A percentile compares a stretch with the other conserved stretches of the same genome.
Conservation (phyloP, 2,888 invertebrate genomes). For the Hyles lineata region DNA sequence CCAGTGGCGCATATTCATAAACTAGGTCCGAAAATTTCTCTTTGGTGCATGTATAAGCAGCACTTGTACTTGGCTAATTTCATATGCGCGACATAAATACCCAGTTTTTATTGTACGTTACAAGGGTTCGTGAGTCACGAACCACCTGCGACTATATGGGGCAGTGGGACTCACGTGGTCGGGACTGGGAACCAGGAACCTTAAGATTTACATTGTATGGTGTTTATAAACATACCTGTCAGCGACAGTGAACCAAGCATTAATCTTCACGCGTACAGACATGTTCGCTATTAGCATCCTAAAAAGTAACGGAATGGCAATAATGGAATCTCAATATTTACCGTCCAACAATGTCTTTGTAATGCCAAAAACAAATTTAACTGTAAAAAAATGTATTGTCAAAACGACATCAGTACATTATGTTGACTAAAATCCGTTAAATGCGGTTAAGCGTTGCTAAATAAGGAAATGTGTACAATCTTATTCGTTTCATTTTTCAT, state of each 20-base stretch:
- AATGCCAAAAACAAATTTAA: conserved; percentile 33
- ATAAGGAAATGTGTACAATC: not conserved
- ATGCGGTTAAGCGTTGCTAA: conserved; percentile 38
- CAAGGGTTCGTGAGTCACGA: conserved; percentile 28
- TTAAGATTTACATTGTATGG: not conserved
- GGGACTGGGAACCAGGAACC: conserved; percentile 4
- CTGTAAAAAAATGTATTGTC: conserved; percentile 38
- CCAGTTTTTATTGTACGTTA: conserved; percentile 48
- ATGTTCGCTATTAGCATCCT: not conserved
- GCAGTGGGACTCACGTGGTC: conserved; percentile 48
- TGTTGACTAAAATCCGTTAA: conserved; percentile 43
- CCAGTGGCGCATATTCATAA: conserved; percentile 26
- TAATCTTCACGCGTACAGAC: not conserved
- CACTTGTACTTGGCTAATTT: conserved; percentile 56
- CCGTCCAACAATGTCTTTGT: not conserved
- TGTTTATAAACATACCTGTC: not conserved
- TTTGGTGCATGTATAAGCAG: conserved; percentile 50
- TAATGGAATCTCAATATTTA: conserved; percentile 14
- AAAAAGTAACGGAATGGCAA: not conserved
- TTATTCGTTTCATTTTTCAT: not conserved
- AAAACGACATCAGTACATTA: conserved; percentile 34
- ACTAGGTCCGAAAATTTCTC: conserved; percentile 52
- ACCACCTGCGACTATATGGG: conserved; percentile 43
- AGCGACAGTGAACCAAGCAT: not conserved
- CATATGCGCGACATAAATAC: conserved; percentile 62